Evolutionary conservation across 2,888 invertebrate species (phyloP).

Genomic region (Syrista parreyssii): DNA sequence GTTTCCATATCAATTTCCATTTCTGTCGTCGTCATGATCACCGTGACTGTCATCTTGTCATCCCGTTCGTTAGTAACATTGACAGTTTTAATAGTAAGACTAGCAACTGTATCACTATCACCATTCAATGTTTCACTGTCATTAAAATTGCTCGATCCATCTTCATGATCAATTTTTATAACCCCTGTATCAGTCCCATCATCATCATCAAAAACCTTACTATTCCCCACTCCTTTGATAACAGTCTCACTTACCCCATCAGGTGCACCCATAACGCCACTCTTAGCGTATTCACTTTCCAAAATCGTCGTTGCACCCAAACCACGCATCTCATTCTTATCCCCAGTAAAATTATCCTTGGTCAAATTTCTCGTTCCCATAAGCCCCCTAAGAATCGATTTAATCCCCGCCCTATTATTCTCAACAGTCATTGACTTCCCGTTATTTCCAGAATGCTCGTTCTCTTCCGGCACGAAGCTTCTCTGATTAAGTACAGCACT

Average conservation of each 20-base stretch:
- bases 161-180: neutral
- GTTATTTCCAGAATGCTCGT: neutral
- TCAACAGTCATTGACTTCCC: conserved; percentile 14
- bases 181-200: neutral
- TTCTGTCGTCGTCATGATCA: conserved; percentile 16
- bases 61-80: neutral
- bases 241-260: neutral
- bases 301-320: neutral
- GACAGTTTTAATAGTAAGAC: neutral
- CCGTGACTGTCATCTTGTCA: neutral
- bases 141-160: neutral
- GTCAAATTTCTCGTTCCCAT: neutral
- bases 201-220: neutral
- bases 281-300: neutral
- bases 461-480: conserved; percentile 6
- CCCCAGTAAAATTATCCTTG: neutral
- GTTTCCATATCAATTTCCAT: neutral
- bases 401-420: neutral
- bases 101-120: neutral
- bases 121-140: neutral
- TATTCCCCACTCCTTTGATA: neutral
- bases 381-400: neutral
- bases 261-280: neutral
- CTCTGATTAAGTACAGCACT: conserved; percentile 54
- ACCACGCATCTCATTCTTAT: neutral